Base-by-base conservation (phyloP, 2,113 vertebrate species). In the Trichomycterus rosablanca region DNA sequence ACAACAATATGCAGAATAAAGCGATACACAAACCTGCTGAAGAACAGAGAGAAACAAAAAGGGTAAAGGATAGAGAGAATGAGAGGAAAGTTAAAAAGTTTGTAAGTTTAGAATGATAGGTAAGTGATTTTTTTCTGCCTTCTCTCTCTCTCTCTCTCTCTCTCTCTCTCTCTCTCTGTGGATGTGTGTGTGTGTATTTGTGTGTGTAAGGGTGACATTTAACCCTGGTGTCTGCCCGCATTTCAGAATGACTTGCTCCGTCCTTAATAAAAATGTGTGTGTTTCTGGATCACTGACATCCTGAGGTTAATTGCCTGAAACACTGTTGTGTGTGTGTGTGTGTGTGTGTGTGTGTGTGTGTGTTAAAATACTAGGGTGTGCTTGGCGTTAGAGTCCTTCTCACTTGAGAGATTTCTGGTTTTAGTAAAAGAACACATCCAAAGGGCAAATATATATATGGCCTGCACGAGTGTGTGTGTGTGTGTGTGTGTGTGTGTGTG, bases 21-120 rank as follows among this genome's bases (percentile, higher is more conserved):
- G 89, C 88, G 88, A 90, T 90, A 90, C 90, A 87, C 88, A 78
- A 85, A 88, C 90, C 87, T 91, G 89, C 89, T 89, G 89, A 50
- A 39, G 44, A 22, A 55, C 8, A 65, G 66, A 65, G 71, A 78
- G 78, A 83, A 76, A 81, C 66, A 74, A 71, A 72, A 28, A 52
- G 58, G 76, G 66, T 74, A 72, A 76, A 69, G 71, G 66, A 72
- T n/a, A 59, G 9, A 37, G 30, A 78, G 76, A 72, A 77, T 74
- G 76, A 76, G 70, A 63, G 84, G n/a, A 84, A 89, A 59, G 59
- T 71, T 59, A 69, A n/a, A 11, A 10, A 10, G 35, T 32, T 16
- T 10, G 1, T 8, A 58, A 30, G 5, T n/a, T 28, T 23, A 86
- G 84, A 76, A 86, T n/a, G n/a, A n/a, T n/a, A n/a, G n/a, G n/a